A percentile compares a stretch with the other conserved stretches of the same genome.
phyloP scores from a whole-genome alignment of 2,888 invertebrate genomes.

The Napeogenes inachia region DNA sequence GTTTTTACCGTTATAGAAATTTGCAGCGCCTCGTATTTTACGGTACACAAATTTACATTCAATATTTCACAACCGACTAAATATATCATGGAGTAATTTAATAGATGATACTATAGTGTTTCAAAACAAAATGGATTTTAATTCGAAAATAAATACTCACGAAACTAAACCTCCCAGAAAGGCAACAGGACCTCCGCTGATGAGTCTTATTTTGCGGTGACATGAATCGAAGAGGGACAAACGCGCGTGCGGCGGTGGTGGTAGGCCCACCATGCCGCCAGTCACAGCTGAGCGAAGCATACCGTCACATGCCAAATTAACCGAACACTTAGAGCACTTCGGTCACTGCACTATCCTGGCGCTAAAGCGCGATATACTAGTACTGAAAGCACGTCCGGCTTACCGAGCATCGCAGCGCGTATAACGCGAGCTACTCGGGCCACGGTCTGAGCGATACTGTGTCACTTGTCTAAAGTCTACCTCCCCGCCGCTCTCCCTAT shows the following conservation, averaged over 20 bases:
- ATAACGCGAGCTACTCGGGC: conserved; percentile 56
- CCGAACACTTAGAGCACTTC: conserved; percentile 28
- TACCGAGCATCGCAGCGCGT: conserved; percentile 77
- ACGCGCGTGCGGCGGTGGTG: conserved; percentile 73
- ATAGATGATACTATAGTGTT: too few species aligned
- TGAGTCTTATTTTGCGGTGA: conserved; percentile 83
- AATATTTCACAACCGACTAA: conserved; percentile 7
- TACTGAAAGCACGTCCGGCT: conserved; percentile 68
- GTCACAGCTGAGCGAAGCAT: conserved; percentile 69
- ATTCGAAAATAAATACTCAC: conserved; percentile 67
- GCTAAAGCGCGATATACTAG: conserved; percentile 45
- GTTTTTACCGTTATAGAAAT: conserved; percentile 28
- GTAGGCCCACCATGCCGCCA: conserved; percentile 60
- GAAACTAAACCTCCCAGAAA: conserved; percentile 83
- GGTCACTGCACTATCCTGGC: conserved; percentile 48
- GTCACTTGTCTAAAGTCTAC: conserved; percentile 47
- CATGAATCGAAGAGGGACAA: conserved; percentile 84
- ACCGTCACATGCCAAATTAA: conserved; percentile 37
- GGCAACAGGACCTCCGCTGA: conserved; percentile 81
- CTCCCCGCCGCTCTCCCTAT: conserved; percentile 22
- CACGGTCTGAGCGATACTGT: conserved; percentile 72
- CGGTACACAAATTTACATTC: conserved; percentile 5
- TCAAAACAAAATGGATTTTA: neutral
- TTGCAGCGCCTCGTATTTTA: conserved; percentile 11
- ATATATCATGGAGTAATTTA: too few species aligned